Base-by-base conservation (phyloP, 2,797 vertebrate genomes). In the Myotis vivesi region DNA sequence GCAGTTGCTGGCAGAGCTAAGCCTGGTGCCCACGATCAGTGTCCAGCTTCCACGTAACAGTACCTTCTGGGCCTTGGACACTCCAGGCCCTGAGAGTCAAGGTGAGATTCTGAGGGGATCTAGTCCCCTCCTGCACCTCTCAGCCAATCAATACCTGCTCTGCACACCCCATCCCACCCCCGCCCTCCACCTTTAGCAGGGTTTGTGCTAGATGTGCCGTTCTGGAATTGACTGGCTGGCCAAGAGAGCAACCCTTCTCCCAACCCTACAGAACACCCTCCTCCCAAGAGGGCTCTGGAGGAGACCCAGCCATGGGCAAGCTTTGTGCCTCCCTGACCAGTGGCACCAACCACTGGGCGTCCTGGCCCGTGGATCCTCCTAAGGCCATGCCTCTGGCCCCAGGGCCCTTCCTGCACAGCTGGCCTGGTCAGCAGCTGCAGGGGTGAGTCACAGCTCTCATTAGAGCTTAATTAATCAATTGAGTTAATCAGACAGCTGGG, bases 381-480 rank as follows among this genome's bases (percentile, higher is more conserved):
- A 57, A 68, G 77, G 69, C 46, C 53, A 25, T 4, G 85, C 71
- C 69, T 2, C 15, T 91, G 89, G 85, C 83, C 81, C 38, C 66
- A 4, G 28, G 49, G 87, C 69, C 97, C 80, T 95, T 90, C 44
- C 71, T 91, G 95, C 85, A 93, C 0, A 9, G 75, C 66, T 95
- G 96, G 92, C 96, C 96, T 41, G 90, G 97, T 96, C 96, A 97
- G 96, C 94, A 94, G 96, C 94, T 97, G 93, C 86, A 94, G 86
- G 94, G 96, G 96, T 96, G 96, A 97, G 96, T 94, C 97, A 97
- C 12, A 36, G 89, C 86, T 95, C 94, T 95, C 95, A 94, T 96
- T 96, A 97, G 96, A 97, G 96, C 91, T 96, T 97, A 97, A 97
- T 97, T 97, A 97, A 97, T 97, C 97, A 97, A 97, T 96, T 96